These are phyloP conservation scores for Myanophis thanlyinensis DNA, from an alignment of 2,113 vertebrate species.

Conservation along the genomic window DNA sequence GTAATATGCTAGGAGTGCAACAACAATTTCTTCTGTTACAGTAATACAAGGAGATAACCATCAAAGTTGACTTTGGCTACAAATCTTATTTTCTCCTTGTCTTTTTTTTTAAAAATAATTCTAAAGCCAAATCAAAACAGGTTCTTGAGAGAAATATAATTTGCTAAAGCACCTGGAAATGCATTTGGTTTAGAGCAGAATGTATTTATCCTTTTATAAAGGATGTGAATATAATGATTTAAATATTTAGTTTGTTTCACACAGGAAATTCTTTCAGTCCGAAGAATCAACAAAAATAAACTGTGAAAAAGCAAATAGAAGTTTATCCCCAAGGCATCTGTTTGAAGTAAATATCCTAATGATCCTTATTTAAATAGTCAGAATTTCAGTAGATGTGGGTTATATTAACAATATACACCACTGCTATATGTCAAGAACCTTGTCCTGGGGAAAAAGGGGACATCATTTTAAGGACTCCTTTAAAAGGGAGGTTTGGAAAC, in stretches of 20 bases:
- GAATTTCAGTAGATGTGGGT: background rate
- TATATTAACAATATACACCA: background rate
- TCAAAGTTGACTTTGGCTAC: slow-evolving; percentile 10
- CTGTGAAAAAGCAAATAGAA: background rate
- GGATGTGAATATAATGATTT: background rate
- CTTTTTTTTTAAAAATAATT: background rate
- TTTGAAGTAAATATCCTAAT: background rate
- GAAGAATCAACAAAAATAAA: background rate
- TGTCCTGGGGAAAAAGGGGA: background rate
- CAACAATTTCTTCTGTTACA: background rate
- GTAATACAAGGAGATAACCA: background rate
- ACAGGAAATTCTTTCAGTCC: background rate
- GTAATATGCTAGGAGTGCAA: background rate
- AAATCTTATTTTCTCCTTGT: background rate
- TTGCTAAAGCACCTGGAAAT: background rate
- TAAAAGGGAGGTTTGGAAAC: background rate
- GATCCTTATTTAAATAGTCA: background rate
- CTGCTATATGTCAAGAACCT: background rate
- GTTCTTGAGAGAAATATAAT: background rate
- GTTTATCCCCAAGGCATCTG: background rate
- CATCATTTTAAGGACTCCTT: background rate
- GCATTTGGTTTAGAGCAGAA: fast-evolving
- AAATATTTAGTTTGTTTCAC: background rate
- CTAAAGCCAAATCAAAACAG: slow-evolving; percentile 1
- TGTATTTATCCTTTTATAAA: fast-evolving